Conservation (phyloP, 2,113 vertebrate genomes). For the Leptobrachium ailaonicum region DNA sequence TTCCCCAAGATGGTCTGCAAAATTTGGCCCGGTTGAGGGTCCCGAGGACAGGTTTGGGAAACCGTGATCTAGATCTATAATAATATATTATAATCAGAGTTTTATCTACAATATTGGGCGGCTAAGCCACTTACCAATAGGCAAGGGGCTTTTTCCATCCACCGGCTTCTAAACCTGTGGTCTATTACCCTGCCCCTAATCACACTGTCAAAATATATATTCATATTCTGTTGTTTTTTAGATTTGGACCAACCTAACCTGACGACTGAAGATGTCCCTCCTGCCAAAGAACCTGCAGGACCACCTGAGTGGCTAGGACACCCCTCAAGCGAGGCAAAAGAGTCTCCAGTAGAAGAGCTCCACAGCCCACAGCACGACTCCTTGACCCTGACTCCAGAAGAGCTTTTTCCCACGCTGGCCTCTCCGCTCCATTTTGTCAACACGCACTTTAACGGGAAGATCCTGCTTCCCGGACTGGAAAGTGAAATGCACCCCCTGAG, state of each 20-base stretch:
- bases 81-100: too few relatives aligned
- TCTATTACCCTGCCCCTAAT: too few relatives aligned
- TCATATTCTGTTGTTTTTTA: constrained; percentile 54
- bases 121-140: too few relatives aligned
- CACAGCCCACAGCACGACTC: constrained; percentile 52
- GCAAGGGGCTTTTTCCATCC: too few relatives aligned
- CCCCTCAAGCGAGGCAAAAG: constrained; percentile 68
- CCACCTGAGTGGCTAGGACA: constrained; percentile 77
- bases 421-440: constrained; percentile 98
- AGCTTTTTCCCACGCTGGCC: constrained; percentile 63
- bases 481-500: constrained; percentile 77
- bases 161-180: too few relatives aligned
- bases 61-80: too few relatives aligned
- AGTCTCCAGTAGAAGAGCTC: constrained; percentile 61
- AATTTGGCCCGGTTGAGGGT: too few relatives aligned
- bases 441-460: constrained; percentile 92
- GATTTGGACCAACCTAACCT: constrained; percentile 92
- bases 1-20: too few relatives aligned
- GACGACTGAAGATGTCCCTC: constrained; percentile 87
- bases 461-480: constrained; percentile 56
- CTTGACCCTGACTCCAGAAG: constrained; percentile 77
- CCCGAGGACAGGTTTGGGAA: too few relatives aligned
- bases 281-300: constrained; percentile 83
- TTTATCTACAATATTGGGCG: too few relatives aligned
- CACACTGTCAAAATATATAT: too few relatives aligned